Percentiles rank a stretch among this genome's conserved stretches.
Conservation (phyloP, 2,888 invertebrate species). For the Eremobia ochroleuca region DNA sequence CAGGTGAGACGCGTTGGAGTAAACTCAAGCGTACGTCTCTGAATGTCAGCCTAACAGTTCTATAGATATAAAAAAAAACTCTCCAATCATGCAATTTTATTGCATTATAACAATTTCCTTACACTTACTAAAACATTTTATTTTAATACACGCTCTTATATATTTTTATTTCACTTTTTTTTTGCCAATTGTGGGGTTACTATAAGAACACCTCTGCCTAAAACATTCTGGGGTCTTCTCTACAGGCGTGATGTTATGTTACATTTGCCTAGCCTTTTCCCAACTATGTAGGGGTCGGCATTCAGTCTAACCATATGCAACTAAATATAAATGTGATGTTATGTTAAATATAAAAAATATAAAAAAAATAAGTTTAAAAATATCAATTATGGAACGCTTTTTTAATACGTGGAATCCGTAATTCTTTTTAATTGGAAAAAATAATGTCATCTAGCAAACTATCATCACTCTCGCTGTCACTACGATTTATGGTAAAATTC, state of each 20-base stretch:
- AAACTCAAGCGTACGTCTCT: too few relatives aligned
- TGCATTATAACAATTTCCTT: constrained; percentile 27
- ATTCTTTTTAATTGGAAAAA: constrained; percentile 13
- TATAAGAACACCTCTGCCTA: background rate
- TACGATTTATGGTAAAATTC: constrained; percentile 67
- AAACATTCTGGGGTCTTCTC: background rate
- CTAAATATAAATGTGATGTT: background rate
- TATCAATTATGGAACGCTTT: background rate
- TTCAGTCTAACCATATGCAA: background rate
- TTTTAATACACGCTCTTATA: background rate
- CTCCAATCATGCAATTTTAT: constrained; percentile 19
- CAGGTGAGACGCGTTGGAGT: too few relatives aligned
- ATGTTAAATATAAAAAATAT: background rate
- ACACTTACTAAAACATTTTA: background rate
- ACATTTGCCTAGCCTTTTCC: background rate
- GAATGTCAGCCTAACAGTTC: background rate
- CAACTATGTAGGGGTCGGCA: background rate
- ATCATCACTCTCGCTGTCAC: constrained; percentile 73
- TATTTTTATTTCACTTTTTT: background rate
- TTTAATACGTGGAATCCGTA: background rate
- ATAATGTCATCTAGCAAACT: constrained; percentile 68
- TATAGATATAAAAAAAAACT: background rate
- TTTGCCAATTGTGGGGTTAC: background rate
- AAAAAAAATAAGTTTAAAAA: too few relatives aligned
- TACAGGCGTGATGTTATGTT: background rate